Conservation (phyloP, 2,797 vertebrate genomes). For the Sylvia borin region DNA sequence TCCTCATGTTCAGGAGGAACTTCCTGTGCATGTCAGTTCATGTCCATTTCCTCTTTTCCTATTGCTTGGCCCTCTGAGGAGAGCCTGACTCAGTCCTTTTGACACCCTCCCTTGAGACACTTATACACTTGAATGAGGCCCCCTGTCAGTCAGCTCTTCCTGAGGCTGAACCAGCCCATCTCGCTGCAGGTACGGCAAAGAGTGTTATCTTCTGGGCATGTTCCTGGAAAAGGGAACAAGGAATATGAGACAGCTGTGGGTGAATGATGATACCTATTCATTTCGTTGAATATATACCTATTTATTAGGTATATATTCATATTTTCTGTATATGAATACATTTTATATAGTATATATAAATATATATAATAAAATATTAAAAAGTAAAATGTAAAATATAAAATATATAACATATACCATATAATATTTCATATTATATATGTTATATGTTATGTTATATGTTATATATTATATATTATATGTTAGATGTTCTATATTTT, state of each 20-base stretch:
- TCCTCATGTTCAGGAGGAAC: neutral
- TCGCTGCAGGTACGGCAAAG: neutral
- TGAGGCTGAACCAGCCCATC: neutral
- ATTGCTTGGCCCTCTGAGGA: accelerated
- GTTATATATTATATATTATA: too few species aligned
- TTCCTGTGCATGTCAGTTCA: neutral
- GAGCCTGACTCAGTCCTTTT: neutral
- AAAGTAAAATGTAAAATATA: too few species aligned
- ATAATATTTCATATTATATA: too few species aligned
- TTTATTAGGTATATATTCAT: too few species aligned
- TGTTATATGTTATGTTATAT: too few species aligned
- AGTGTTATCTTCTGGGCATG: neutral
- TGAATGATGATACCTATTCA: neutral
- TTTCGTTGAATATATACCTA: neutral
- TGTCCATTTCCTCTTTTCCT: neutral
- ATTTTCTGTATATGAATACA: too few species aligned
- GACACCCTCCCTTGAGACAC: neutral
- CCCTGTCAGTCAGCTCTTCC: neutral
- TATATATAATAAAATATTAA: too few species aligned
- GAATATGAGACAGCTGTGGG: neutral
- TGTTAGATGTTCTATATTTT: too few species aligned
- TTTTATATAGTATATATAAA: too few species aligned
- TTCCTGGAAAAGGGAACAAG: neutral
- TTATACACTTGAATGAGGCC: neutral
- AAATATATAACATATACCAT: too few species aligned